phyloP scores from a whole-genome alignment of 2,888 invertebrate species.

The Leucophenga maculata region DNA sequence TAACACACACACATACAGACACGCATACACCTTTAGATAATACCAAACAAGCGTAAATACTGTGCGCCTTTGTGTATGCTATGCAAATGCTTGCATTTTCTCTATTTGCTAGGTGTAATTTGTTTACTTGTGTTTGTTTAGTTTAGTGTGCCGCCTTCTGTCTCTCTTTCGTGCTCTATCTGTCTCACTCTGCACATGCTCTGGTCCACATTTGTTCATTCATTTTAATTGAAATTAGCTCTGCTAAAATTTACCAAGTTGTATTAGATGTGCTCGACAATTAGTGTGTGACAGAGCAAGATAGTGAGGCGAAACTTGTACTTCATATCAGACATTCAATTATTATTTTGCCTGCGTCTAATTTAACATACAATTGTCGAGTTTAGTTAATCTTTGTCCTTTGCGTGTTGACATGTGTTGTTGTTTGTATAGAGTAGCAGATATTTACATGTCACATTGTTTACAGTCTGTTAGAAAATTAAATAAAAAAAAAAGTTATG shows the following conservation, averaged over 20 bases:
- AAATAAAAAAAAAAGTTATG: too few species aligned
- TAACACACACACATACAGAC: background rate
- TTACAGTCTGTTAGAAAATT: too few species aligned
- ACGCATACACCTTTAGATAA: background rate
- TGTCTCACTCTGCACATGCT: slow-evolving; percentile 21
- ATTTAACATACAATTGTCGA: too few species aligned
- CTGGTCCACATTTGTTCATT: slow-evolving; percentile 36
- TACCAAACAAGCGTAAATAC: background rate
- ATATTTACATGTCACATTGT: too few species aligned
- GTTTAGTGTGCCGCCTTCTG: background rate
- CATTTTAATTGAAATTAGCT: slow-evolving; percentile 64
- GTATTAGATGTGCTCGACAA: background rate
- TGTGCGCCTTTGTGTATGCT: slow-evolving; percentile 14
- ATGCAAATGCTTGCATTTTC: slow-evolving; percentile 54
- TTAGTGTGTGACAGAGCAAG: too few species aligned
- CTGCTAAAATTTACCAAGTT: slow-evolving; percentile 49
- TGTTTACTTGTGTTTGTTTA: slow-evolving; percentile 41
- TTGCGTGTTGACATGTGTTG: too few species aligned
- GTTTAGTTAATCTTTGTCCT: too few species aligned
- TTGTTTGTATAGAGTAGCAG: too few species aligned
- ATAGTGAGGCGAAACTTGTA: too few species aligned
- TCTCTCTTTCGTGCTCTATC: background rate
- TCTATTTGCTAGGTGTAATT: slow-evolving; percentile 11
- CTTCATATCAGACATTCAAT: too few species aligned
- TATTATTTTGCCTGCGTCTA: too few species aligned